Percentiles rank a stretch among this genome's conserved stretches.
Evolutionary conservation across 2,888 invertebrate genomes (phyloP).

Genomic region (Ligdia adustata): DNA sequence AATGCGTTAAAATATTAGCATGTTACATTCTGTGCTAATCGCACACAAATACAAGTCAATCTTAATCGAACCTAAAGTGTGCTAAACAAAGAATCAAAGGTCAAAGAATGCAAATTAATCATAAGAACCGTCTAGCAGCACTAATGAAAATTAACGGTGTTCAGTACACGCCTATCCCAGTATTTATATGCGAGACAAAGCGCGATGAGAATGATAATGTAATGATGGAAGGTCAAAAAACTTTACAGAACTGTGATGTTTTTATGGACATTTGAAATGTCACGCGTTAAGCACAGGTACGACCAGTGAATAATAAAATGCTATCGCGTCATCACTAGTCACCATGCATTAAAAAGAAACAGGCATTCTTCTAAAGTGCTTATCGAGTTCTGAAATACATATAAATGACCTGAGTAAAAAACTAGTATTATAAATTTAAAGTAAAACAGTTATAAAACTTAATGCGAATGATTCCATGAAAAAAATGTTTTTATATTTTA

Average conservation of each 20-base stretch:
- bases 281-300: constrained; percentile 16
- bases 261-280: constrained; percentile 27
- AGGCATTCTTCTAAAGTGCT: no score
- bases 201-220: constrained; percentile 31
- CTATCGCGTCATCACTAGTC: background rate
- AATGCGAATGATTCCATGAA: no score
- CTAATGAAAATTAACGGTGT: constrained; percentile 30
- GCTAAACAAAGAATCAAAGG: constrained; percentile 14
- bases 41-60: constrained; percentile 4
- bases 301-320: constrained; percentile 22
- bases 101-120: constrained; percentile 25
- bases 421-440: no score
- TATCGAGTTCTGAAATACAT: no score
- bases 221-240: constrained; percentile 36
- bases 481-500: no score
- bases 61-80: constrained; percentile 7
- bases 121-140: constrained; percentile 12
- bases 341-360: background rate
- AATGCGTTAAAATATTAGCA: background rate
- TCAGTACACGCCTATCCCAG: constrained; percentile 24
- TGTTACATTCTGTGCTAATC: constrained; percentile 3
- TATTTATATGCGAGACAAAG: constrained; percentile 28
- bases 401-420: no score
- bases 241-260: constrained; percentile 27
- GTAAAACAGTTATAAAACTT: no score